phyloP scores from a whole-genome alignment of 2,113 vertebrate species.

The Danio rerio region GRCz12tu NC_133193.1:17069001-17069500 shows the following conservation, averaged over 20 bases:
- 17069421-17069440: no score
- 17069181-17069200: background rate
- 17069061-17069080: slow-evolving; percentile 70
- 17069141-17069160: slow-evolving; percentile 58
- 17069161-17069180: slow-evolving; percentile 41
- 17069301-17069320: background rate
- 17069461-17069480: background rate
- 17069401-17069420: background rate
- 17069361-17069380: background rate
- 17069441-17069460: background rate
- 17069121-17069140: background rate
- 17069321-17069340: background rate
- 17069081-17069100: slow-evolving; percentile 61
- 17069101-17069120: slow-evolving; percentile 22
- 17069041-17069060: slow-evolving; percentile 70
- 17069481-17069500: background rate
- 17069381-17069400: background rate
- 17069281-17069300: no score
- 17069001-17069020: slow-evolving; percentile 67
- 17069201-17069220: background rate
- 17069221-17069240: background rate
- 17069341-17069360: background rate
- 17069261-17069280: background rate
- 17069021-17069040: slow-evolving; percentile 67
- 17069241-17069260: background rate